phyloP scores from a whole-genome alignment of 2,888 invertebrate genomes.

The Netelia melanura region DNA sequence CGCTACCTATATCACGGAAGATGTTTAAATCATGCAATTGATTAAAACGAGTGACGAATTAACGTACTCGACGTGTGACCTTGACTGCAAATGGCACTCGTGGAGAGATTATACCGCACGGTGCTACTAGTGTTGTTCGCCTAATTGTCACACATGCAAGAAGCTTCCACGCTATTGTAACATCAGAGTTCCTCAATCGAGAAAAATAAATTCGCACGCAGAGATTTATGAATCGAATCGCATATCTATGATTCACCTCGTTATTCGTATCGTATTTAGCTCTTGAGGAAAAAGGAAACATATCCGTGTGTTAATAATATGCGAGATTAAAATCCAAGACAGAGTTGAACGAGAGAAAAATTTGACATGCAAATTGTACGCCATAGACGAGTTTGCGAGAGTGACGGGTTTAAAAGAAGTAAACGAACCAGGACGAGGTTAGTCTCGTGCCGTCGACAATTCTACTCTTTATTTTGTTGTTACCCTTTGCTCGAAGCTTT shows the following conservation, averaged over 20 bases:
- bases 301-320: not conserved
- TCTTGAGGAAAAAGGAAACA: not conserved
- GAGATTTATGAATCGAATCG: not conserved
- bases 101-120: slow-evolving; percentile 39
- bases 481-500: not conserved
- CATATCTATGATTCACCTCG: not conserved
- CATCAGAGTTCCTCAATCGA: not conserved
- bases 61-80: slow-evolving; percentile 47
- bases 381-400: not conserved
- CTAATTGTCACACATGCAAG: slow-evolving; percentile 32
- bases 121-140: not conserved
- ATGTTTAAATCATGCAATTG: slow-evolving; percentile 54
- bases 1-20: slow-evolving; percentile 19
- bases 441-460: not conserved
- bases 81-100: slow-evolving; percentile 48
- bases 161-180: not conserved
- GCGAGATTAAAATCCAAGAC: not conserved
- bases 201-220: not conserved
- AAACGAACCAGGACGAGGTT: not conserved
- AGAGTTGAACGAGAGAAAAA: not conserved
- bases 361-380: not conserved
- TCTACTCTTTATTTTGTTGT: not conserved
- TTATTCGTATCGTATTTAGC: not conserved
- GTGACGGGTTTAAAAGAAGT: not conserved
- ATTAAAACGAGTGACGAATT: slow-evolving; percentile 53